These are phyloP conservation scores for Melanotaenia nigrans DNA, from an alignment of 2,797 vertebrate genomes.

Conservation along the genomic window DNA sequence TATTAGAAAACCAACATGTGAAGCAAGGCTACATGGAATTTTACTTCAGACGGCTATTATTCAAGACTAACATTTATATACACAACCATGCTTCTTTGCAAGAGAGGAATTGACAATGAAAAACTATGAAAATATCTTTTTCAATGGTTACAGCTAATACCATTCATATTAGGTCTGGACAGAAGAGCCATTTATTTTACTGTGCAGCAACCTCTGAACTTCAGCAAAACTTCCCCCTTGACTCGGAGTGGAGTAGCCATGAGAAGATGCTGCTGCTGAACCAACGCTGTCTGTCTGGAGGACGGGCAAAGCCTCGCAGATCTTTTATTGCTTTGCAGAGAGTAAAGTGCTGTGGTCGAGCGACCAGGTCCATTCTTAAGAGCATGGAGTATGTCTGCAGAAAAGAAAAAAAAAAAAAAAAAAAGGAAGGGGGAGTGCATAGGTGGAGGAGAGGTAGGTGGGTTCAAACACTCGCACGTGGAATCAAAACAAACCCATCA, in stretches of 20 bases:
- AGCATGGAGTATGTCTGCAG: conserved; percentile 73
- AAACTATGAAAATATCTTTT: conserved; percentile 72
- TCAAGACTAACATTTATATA: conserved; percentile 83
- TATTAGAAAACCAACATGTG: conserved; percentile 87
- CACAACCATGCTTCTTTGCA: conserved; percentile 69
- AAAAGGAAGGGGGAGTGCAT: conserved; percentile 66
- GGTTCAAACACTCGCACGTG: conserved; percentile 76
- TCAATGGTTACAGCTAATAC: conserved; percentile 74
- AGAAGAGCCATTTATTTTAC: conserved; percentile 62
- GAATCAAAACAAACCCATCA: conserved; percentile 62
- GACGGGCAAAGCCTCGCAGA: conserved; percentile 54
- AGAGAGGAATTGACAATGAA: conserved; percentile 70
- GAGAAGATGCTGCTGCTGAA: conserved; percentile 44
- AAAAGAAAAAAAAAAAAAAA: conserved; percentile 55
- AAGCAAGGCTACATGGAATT: conserved; percentile 78
- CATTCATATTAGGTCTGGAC: conserved; percentile 72
- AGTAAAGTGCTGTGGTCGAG: conserved; percentile 76
- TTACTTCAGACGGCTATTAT: conserved; percentile 76
- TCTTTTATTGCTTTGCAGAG: conserved; percentile 64
- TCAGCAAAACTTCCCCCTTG: conserved; percentile 50
- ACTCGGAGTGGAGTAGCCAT: neutral
- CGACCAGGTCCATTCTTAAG: conserved; percentile 63
- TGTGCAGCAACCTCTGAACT: conserved; percentile 72
- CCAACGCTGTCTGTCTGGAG: conserved; percentile 44
- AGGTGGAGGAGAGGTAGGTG: conserved; percentile 82